phyloP scores from a whole-genome alignment of 2,113 vertebrate species.

The Anhinga anhinga region DNA sequence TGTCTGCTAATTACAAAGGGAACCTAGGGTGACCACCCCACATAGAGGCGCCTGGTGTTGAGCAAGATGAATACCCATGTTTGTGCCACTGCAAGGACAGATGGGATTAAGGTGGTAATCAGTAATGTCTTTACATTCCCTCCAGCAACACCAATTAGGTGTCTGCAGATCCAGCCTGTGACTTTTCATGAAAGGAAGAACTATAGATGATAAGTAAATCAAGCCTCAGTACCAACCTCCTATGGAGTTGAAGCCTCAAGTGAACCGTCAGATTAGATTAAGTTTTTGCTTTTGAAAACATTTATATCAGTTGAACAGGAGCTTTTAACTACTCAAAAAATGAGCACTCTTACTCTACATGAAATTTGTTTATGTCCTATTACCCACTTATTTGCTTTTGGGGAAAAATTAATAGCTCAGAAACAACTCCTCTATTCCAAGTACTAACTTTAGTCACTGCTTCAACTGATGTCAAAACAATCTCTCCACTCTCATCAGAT shows the following conservation, averaged over 20 bases:
- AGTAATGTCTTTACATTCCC: rapidly evolving
- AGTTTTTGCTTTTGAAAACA: background rate
- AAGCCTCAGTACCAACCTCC: background rate
- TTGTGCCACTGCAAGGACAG: background rate
- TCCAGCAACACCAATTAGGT: background rate
- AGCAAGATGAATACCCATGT: background rate
- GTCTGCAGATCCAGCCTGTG: background rate
- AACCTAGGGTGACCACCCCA: background rate
- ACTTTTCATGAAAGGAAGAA: background rate
- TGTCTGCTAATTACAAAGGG: background rate
- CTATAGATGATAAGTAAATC: background rate
- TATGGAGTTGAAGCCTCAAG: background rate
- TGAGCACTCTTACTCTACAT: background rate
- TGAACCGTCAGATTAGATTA: background rate
- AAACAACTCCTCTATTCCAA: background rate
- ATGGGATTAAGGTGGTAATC: background rate
- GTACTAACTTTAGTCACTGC: background rate
- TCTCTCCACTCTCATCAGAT: background rate
- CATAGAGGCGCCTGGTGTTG: background rate
- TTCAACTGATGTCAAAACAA: background rate
- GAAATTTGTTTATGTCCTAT: background rate
- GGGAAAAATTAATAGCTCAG: background rate
- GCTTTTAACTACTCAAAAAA: background rate
- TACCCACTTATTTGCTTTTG: background rate
- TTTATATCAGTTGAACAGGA: rapidly evolving